Conservation (phyloP, 2,888 invertebrate species). For the Polymixis flavicincta region DNA sequence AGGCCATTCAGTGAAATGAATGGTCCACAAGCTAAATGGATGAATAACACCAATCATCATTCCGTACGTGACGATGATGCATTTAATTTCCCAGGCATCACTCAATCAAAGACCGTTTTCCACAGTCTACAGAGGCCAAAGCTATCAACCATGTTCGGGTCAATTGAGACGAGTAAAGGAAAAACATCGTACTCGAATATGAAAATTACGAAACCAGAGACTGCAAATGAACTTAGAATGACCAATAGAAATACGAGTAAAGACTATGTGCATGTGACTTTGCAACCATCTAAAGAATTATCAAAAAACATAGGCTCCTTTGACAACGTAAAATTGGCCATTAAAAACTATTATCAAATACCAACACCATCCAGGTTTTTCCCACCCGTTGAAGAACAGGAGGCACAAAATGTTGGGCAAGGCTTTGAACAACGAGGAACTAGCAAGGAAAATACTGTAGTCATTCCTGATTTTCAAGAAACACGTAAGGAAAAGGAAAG, state of each 20-base stretch:
- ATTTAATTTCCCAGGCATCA: conserved; percentile 70
- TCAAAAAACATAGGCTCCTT: conserved; percentile 33
- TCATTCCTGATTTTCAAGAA: conserved; percentile 66
- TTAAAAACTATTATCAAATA: conserved; percentile 71
- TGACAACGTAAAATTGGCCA: conserved; percentile 63
- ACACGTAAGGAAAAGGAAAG: conserved; percentile 63
- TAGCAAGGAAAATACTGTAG: conserved; percentile 68
- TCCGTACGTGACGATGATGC: conserved; percentile 49
- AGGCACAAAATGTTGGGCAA: conserved; percentile 63
- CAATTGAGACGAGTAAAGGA: conserved; percentile 70
- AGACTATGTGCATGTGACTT: conserved; percentile 57
- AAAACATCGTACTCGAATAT: conserved; percentile 72
- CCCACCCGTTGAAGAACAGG: conserved; percentile 72
- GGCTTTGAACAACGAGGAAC: conserved; percentile 67
- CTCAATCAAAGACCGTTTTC: conserved; percentile 73
- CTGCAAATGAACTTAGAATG: conserved; percentile 72
- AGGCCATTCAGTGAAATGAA: conserved; percentile 80
- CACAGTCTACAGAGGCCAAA: conserved; percentile 77
- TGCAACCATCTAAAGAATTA: conserved; percentile 46
- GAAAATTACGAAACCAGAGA: conserved; percentile 66
- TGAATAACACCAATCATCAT: conserved; percentile 51
- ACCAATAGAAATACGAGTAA: conserved; percentile 73
- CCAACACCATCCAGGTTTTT: conserved; percentile 76
- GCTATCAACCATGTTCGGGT: conserved; percentile 76
- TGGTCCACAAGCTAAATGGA: conserved; percentile 57